Conservation (phyloP, 2,113 vertebrate species). For the Pongo abelii region DNA sequence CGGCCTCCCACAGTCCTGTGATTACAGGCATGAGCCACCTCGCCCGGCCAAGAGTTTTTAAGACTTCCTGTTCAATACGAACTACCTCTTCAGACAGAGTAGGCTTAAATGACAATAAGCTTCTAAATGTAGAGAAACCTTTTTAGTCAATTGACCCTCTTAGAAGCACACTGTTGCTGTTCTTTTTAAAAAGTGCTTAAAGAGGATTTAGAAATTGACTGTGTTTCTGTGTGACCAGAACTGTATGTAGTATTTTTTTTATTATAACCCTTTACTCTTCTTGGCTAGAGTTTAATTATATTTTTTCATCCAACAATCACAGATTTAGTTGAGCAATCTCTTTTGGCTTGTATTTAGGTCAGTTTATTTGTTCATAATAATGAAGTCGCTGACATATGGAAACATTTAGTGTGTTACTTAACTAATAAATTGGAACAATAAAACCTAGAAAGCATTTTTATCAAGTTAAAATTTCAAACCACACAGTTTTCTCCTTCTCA, state of each 20-base stretch:
- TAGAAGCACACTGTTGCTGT: background rate
- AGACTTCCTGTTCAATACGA: background rate
- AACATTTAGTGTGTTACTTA: slow-evolving; percentile 50
- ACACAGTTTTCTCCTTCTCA: slow-evolving; percentile 8
- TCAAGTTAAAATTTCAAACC: slow-evolving; percentile 33
- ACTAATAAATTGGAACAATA: background rate
- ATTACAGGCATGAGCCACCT: too few species aligned
- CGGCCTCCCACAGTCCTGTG: too few species aligned
- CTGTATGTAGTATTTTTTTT: background rate
- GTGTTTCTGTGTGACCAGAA: background rate
- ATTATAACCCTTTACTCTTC: slow-evolving; percentile 4
- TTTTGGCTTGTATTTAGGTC: slow-evolving; percentile 19
- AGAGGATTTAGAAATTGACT: slow-evolving; percentile 9
- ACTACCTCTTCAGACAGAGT: background rate
- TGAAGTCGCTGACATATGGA: slow-evolving; percentile 64
- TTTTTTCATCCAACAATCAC: background rate
- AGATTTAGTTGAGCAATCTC: slow-evolving; percentile 31
- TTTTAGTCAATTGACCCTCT: background rate
- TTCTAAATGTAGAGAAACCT: background rate
- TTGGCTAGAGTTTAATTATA: slow-evolving; percentile 15
- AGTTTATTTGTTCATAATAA: slow-evolving; percentile 58
- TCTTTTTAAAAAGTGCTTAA: slow-evolving; percentile 15
- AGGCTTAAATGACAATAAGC: background rate
- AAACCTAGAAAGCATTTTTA: slow-evolving; percentile 65
- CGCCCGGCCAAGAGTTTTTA: background rate